Base-by-base conservation (phyloP, 2,113 vertebrate species). In the Syngnathus floridae region DNA sequence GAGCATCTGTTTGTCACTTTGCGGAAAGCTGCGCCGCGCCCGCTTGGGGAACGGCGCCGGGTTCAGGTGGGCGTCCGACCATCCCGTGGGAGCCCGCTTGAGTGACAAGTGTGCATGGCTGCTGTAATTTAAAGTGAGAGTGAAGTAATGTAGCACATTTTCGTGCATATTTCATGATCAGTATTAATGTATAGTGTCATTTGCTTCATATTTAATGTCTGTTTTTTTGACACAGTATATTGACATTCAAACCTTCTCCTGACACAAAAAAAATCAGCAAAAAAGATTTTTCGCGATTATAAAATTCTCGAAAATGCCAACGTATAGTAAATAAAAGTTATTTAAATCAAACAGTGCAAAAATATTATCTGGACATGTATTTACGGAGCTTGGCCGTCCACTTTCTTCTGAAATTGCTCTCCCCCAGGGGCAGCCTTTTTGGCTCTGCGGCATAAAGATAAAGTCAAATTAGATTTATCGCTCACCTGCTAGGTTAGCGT, bases 391-490 rank as follows among this genome's bases (percentile, higher is more conserved):
- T 16, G 45, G 13, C 48, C 48, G 8, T 51, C n/a, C 48, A 21
- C 19, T 51, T 51, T 51, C 8, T 51, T 3, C 1, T 21, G 5
- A 51, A 51, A n/a, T 51, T 51, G 48, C n/a, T 51, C 19, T 10
- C 3, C 45, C 45, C 45, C 45, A 9, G 48, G 19, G 19, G 19
- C 7, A 9, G 19, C 19, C 6, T n/a, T 56, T 49, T 19, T 4
- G 37, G 63, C 31, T 74, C 72, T 70, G 74, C 57, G n/a, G 61
- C 49, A 62, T 55, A 67, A 72, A 69, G 71, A 87, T 73, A 65
- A 66, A 76, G 77, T 83, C 79, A 67, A 63, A 73, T 76, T 67
- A 26, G 6, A 62, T 62, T 80, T 69, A 74, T 64, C 35, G 56
- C 56, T 63, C 48, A 60, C 62, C 38, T 65, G 36, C 41, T 40